These are phyloP conservation scores for Heteromormyrus szaboi DNA, from an alignment of 2,797 vertebrate genomes.

Conservation along the genomic window DNA sequence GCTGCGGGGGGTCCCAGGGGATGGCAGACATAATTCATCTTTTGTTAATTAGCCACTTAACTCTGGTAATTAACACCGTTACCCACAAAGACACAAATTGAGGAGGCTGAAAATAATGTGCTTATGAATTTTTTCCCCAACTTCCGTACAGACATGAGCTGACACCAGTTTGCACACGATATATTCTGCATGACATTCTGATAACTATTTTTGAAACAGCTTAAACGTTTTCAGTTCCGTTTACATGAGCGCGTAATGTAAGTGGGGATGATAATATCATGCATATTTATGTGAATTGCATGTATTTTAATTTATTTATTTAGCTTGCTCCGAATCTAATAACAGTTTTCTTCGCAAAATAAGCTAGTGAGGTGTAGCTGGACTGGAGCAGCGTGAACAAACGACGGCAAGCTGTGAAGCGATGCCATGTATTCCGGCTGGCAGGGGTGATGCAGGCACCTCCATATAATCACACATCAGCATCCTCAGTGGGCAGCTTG, in stretches of 20 bases:
- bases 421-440: background rate
- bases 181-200: background rate
- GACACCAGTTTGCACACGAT: background rate
- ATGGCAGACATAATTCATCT: slow-evolving; percentile 43
- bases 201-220: background rate
- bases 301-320: background rate
- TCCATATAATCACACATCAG: background rate
- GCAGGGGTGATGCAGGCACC: background rate
- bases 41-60: slow-evolving; percentile 48
- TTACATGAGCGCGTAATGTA: background rate
- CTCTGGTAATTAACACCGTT: slow-evolving; percentile 45
- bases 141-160: background rate
- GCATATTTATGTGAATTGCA: background rate
- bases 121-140: background rate
- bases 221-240: background rate
- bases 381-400: background rate
- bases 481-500: background rate
- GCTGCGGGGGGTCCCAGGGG: slow-evolving; percentile 33
- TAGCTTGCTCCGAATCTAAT: background rate
- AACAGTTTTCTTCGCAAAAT: background rate
- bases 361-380: background rate
- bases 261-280: background rate
- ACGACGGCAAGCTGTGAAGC: background rate
- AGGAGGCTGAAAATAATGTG: slow-evolving; percentile 7
- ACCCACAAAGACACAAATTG: slow-evolving; percentile 21